These are phyloP conservation scores for Ctenoplectra terminalis DNA, from an alignment of 1,140 invertebrate species.

Conservation along the genomic window DNA sequence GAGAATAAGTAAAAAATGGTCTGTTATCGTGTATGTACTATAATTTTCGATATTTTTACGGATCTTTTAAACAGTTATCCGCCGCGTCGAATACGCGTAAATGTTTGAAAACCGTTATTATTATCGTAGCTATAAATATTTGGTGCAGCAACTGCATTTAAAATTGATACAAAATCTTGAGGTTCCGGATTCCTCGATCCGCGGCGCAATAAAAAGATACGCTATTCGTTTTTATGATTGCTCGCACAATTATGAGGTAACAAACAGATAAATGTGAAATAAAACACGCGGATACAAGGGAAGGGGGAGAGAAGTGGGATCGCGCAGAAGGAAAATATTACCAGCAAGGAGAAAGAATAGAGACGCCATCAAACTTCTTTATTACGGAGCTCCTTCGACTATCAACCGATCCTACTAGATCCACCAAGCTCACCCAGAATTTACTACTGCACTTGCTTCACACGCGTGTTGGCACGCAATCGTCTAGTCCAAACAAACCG, in stretches of 20 bases:
- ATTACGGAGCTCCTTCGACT: neutral
- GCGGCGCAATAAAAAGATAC: neutral
- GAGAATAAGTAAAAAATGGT: too few relatives aligned
- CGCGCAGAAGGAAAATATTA: neutral
- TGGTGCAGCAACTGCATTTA: neutral
- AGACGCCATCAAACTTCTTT: constrained; percentile 1
- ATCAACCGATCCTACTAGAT: neutral
- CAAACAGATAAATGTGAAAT: neutral
- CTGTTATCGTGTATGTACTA: too few relatives aligned
- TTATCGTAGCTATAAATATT: too few relatives aligned
- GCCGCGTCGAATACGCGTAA: too few relatives aligned
- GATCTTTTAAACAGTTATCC: too few relatives aligned
- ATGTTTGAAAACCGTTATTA: too few relatives aligned
- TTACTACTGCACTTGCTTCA: neutral
- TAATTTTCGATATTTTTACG: too few relatives aligned
- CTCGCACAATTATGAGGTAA: neutral
- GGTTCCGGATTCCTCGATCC: neutral
- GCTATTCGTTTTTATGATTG: neutral
- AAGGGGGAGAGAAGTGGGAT: neutral
- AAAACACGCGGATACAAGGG: neutral
- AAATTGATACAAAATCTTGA: neutral
- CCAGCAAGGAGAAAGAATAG: neutral
- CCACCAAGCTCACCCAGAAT: neutral
- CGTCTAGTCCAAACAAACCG: neutral
- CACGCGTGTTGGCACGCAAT: neutral